Evolutionary conservation across 2,888 invertebrate species (phyloP).

Genomic region (Habrosyne pyritoides): DNA sequence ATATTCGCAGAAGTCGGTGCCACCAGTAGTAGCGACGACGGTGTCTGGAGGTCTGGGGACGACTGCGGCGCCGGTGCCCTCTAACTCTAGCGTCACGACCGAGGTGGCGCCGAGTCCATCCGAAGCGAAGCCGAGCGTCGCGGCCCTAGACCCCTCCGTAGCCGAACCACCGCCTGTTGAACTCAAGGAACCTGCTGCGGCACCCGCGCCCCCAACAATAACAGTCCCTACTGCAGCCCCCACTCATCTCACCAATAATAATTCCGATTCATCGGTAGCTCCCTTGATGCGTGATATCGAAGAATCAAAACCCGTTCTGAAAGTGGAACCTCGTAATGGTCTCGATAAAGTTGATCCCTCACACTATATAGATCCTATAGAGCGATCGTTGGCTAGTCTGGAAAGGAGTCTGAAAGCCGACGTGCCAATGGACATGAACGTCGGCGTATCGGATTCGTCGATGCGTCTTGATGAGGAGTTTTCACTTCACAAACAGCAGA

Average conservation of each 20-base stretch:
- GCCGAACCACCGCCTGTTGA: constrained; percentile 23
- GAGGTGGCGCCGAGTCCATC: constrained; percentile 34
- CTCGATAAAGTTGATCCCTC: constrained; percentile 73
- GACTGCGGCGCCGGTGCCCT: constrained; percentile 35
- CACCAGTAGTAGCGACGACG: constrained; percentile 32
- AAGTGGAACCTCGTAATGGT: constrained; percentile 70
- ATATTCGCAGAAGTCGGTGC: constrained; percentile 48
- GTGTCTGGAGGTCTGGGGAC: constrained; percentile 21
- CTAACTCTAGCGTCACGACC: constrained; percentile 40
- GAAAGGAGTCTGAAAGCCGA: constrained; percentile 85
- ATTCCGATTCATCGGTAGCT: constrained; percentile 49
- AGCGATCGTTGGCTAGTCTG: constrained; percentile 87
- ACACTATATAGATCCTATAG: constrained; percentile 86
- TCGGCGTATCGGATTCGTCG: constrained; percentile 74
- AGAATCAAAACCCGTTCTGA: constrained; percentile 51
- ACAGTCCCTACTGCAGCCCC: constrained; percentile 10
- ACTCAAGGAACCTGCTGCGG: constrained; percentile 35
- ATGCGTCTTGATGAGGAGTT: constrained; percentile 77
- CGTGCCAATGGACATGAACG: constrained; percentile 80
- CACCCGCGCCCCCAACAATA: constrained; percentile 34
- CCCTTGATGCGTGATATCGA: constrained; percentile 44
- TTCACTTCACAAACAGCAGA: constrained; percentile 67
- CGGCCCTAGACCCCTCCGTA: constrained; percentile 23
- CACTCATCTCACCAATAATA: constrained; percentile 25
- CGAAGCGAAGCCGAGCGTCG: constrained; percentile 48